Conservation (phyloP, 2,797 vertebrate genomes). For the Cynopterus sphinx region DNA sequence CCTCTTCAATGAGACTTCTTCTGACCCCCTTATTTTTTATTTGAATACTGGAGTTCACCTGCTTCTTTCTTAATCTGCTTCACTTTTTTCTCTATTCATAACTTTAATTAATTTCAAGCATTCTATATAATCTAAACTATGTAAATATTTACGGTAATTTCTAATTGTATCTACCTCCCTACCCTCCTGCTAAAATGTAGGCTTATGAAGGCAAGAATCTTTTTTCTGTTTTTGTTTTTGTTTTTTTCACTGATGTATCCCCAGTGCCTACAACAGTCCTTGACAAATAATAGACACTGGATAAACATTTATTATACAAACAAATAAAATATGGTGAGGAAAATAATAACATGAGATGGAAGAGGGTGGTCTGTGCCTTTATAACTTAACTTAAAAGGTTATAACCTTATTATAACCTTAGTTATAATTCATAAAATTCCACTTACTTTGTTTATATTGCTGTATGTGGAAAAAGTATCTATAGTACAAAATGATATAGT, state of each 20-base stretch:
- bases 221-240: neutral
- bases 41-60: neutral
- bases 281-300: neutral
- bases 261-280: neutral
- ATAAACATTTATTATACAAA: neutral
- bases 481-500: neutral
- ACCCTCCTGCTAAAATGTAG: neutral
- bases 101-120: conserved; percentile 29
- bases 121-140: neutral
- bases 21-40: neutral
- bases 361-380: neutral
- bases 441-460: neutral
- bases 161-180: neutral
- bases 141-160: neutral
- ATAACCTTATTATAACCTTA: neutral
- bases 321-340: neutral
- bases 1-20: neutral
- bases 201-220: neutral
- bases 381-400: no score
- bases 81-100: neutral
- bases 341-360: neutral
- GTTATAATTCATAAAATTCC: neutral
- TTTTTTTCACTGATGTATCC: neutral
- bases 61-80: neutral
- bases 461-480: neutral